Evolutionary conservation across 2,113 vertebrate species (phyloP).

Genomic region (Scortum barcoo): DNA sequence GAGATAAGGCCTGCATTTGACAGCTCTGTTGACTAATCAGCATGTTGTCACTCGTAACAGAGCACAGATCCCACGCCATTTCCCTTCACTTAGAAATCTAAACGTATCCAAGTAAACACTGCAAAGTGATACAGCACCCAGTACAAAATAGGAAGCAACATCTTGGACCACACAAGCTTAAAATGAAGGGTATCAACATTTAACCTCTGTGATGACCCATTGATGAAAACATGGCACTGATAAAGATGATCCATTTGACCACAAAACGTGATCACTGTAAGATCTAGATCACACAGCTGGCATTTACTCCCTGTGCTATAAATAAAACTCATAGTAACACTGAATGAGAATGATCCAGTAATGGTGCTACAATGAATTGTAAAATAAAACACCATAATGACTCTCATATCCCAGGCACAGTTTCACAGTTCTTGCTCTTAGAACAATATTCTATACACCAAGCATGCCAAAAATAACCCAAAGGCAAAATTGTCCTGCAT

Average conservation of each 20-base stretch:
- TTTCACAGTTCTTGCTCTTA: slow-evolving; percentile 71
- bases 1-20: slow-evolving; percentile 56
- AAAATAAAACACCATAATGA: slow-evolving; percentile 68
- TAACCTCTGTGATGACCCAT: slow-evolving; percentile 51
- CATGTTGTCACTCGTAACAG: slow-evolving; percentile 26
- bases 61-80: slow-evolving; percentile 14
- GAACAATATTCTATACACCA: slow-evolving; percentile 75
- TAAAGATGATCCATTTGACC: slow-evolving; percentile 65
- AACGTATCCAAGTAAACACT: slow-evolving; percentile 46
- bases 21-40: slow-evolving; percentile 50
- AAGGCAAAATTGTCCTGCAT: slow-evolving; percentile 68
- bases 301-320: slow-evolving; percentile 62
- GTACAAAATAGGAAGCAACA: slow-evolving; percentile 41
- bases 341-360: slow-evolving; percentile 59
- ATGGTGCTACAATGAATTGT: slow-evolving; percentile 75
- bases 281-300: slow-evolving; percentile 56
- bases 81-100: slow-evolving; percentile 16
- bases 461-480: slow-evolving; percentile 77
- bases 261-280: slow-evolving; percentile 59
- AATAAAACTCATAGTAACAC: slow-evolving; percentile 63
- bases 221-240: slow-evolving; percentile 78
- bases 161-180: slow-evolving; percentile 52
- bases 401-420: slow-evolving; percentile 75
- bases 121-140: slow-evolving; percentile 49
- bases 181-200: slow-evolving; percentile 54